Conservation (phyloP, 2,888 invertebrate species). For the Amiota minor region DNA sequence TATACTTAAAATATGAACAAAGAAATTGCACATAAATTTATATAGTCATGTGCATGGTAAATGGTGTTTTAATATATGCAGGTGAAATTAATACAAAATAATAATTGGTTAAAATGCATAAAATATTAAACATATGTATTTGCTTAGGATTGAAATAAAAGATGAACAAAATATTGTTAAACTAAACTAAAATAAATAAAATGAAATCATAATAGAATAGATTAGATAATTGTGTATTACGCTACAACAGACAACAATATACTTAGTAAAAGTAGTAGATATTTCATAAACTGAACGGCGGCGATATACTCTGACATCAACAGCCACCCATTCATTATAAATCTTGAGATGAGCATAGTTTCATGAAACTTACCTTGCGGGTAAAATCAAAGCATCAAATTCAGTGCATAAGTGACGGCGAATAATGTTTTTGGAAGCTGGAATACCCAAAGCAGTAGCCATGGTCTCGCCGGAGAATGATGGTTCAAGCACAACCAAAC, state of each 20-base stretch:
- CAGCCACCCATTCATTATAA: too few relatives aligned
- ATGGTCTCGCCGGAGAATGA: constrained; percentile 96
- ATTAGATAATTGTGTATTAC: constrained; percentile 51
- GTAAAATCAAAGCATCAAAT: constrained; percentile 90
- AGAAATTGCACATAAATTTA: too few relatives aligned
- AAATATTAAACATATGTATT: background rate
- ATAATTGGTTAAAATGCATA: too few relatives aligned
- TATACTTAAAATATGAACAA: too few relatives aligned
- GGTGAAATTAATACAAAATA: too few relatives aligned
- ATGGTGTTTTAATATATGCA: too few relatives aligned
- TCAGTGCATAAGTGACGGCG: constrained; percentile 92
- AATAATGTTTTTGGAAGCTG: constrained; percentile 93
- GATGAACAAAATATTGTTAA: background rate
- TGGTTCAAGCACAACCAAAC: constrained; percentile 92
- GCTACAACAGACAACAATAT: constrained; percentile 47
- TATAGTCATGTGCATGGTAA: too few relatives aligned
- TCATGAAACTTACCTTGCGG: constrained; percentile 83
- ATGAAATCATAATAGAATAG: background rate
- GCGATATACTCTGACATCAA: background rate
- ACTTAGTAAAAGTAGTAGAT: background rate
- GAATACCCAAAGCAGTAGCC: constrained; percentile 93
- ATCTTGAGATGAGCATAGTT: background rate
- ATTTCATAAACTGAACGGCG: background rate
- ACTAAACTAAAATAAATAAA: background rate
- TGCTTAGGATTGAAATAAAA: background rate